Evolutionary conservation across 2,888 invertebrate genomes (phyloP), one percentile per base, ranked within the genome.

Genomic region (Lordiphosa fenestrarum): DNA sequence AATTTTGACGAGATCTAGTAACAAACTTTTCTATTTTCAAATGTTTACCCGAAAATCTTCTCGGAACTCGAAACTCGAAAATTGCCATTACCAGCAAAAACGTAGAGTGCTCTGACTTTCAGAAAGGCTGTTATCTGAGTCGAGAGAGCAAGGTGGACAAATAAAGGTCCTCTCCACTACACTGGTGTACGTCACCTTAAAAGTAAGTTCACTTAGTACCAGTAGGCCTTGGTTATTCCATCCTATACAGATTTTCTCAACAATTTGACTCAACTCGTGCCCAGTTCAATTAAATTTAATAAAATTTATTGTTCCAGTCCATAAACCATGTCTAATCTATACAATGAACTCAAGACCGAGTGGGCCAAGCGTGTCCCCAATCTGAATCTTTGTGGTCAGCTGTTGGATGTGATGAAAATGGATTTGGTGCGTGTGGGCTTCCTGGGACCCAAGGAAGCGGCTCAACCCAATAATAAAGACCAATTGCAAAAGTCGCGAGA

Each of bases 321-420:
- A 25, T 36, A 10, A 6, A 39, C 0, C 25, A 76, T 76, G 76
- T 38, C 55, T 12, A 66, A 39, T 1, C 51, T 70, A 7, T 82
- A 58, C 21, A 66, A 53, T 10, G 78, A 84, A 6, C 40, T 80
- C 7, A 80, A 82, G 40, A 37, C 1, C 13, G 78, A 80, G 6
- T 84, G 84, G 84, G 21, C 56, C 4, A 80, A 82, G 30, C 48
- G 42, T 15, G 6, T 59, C 0, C 78, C 84, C 0, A 78, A 80
- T 47, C 19, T 80, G 41, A 23, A 21, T 1, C 58, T 42, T 4
- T 78, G 83, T 38, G 61, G 42, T 1, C 52, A 56, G 12, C 36
- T 80, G 12, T 40, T 80, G 57, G 63, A 80, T 4, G 54, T 50
- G 0, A 47, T 84, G 3, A 80, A 84, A 15, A n/a, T 78, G 63